A percentile compares a stretch with the other conserved stretches of the same genome.
These are phyloP conservation scores for Cantharis rufa DNA, from an alignment of 2,888 invertebrate species.

Conservation along the genomic window DNA sequence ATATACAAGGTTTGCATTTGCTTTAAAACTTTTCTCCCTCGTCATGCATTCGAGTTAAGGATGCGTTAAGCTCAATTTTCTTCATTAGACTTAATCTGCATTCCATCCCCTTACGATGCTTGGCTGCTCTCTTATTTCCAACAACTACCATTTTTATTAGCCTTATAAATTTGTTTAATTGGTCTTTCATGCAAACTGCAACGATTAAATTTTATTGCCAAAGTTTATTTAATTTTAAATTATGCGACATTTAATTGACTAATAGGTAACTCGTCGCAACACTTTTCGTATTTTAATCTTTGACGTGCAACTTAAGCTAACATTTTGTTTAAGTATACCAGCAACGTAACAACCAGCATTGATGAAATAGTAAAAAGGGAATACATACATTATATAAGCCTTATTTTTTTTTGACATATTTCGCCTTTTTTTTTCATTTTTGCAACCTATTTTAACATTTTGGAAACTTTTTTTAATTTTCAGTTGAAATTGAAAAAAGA, in stretches of 20 bases:
- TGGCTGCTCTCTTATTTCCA: constrained; percentile 42
- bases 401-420: too few relatives aligned
- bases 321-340: background rate
- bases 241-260: constrained; percentile 1
- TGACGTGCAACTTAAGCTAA: background rate
- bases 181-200: constrained; percentile 50
- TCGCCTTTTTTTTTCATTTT: too few relatives aligned
- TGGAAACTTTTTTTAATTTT: too few relatives aligned
- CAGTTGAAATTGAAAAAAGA: too few relatives aligned
- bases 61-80: constrained; percentile 55
- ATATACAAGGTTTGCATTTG: constrained; percentile 17
- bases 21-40: constrained; percentile 22
- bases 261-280: background rate
- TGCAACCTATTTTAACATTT: too few relatives aligned
- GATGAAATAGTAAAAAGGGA: background rate
- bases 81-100: constrained; percentile 56
- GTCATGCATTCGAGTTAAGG: constrained; percentile 47
- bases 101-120: constrained; percentile 46
- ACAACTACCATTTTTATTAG: constrained; percentile 53
- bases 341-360: background rate
- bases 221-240: constrained; percentile 19
- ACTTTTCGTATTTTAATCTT: background rate
- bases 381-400: too few relatives aligned
- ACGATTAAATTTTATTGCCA: constrained; percentile 33
- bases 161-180: constrained; percentile 57